Percentiles rank a stretch among this genome's conserved stretches.
Evolutionary conservation across 1,140 invertebrate genomes (phyloP).

Genomic region (Lasioglossum albipes): DNA sequence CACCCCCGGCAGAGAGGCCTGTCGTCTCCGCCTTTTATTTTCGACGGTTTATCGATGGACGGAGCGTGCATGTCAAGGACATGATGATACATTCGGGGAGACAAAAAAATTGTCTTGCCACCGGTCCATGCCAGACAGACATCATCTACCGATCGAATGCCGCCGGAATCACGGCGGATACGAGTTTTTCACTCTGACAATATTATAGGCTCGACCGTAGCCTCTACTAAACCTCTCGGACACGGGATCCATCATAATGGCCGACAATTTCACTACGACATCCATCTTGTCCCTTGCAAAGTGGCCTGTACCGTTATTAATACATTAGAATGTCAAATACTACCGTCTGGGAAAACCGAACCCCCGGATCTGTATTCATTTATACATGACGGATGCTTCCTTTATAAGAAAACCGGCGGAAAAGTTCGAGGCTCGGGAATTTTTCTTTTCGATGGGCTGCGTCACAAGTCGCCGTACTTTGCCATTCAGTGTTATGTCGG

Average conservation of each 20-base stretch:
- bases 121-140: not conserved
- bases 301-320: conserved; percentile 1
- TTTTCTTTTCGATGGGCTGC: too few species aligned
- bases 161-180: not conserved
- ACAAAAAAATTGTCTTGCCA: conserved; percentile 30
- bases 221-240: conserved; percentile 38
- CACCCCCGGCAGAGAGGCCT: not conserved
- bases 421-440: too few species aligned
- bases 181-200: not conserved
- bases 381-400: not conserved
- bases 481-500: too few species aligned
- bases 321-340: conserved; percentile 9
- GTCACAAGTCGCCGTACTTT: too few species aligned
- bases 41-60: conserved; percentile 35
- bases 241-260: conserved; percentile 36
- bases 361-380: not conserved
- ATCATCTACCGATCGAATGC: conserved; percentile 38
- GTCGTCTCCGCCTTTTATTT: conserved; percentile 25
- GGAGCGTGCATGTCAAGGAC: conserved; percentile 33
- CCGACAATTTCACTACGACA: conserved; percentile 19
- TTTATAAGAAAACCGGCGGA: too few species aligned
- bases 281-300: conserved; percentile 10
- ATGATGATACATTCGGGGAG: conserved; percentile 42
- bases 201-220: conserved; percentile 32
- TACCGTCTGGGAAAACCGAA: not conserved